Evolutionary conservation across 1,140 invertebrate genomes (phyloP).

Genomic region (Drosophila tani): DNA sequence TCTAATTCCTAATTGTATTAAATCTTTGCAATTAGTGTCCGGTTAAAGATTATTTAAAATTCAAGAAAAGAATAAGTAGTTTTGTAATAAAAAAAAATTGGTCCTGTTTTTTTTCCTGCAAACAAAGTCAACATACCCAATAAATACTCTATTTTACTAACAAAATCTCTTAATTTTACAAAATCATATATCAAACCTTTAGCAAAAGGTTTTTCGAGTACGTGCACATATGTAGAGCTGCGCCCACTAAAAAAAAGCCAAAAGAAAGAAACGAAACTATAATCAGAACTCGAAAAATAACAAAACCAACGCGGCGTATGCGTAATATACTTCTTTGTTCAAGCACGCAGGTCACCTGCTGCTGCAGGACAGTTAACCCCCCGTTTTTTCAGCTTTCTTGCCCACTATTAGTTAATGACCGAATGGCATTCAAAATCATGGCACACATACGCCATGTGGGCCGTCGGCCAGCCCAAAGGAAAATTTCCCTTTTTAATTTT

Average conservation of each 20-base stretch:
- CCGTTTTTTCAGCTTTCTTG: too few relatives aligned
- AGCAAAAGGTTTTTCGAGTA: slow-evolving; percentile 45
- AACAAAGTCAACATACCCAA: not conserved
- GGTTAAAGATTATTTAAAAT: too few relatives aligned
- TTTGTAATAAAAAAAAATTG: too few relatives aligned
- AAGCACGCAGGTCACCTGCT: slow-evolving; percentile 49
- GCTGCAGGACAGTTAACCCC: slow-evolving; percentile 28
- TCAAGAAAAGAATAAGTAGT: too few relatives aligned
- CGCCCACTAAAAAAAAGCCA: slow-evolving; percentile 33
- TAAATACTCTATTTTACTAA: not conserved
- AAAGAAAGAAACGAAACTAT: not conserved
- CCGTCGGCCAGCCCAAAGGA: slow-evolving; percentile 44
- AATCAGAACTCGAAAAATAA: slow-evolving; percentile 32
- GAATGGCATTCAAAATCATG: slow-evolving; percentile 68
- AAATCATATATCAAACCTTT: slow-evolving; percentile 57
- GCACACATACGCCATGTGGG: slow-evolving; percentile 64
- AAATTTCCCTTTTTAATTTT: slow-evolving; percentile 67
- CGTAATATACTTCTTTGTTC: slow-evolving; percentile 64
- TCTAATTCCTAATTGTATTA: too few relatives aligned
- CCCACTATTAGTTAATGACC: slow-evolving; percentile 62
- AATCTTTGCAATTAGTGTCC: too few relatives aligned
- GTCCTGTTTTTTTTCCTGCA: too few relatives aligned
- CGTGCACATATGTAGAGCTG: slow-evolving; percentile 53
- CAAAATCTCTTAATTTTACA: slow-evolving; percentile 48
- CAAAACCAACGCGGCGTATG: slow-evolving; percentile 51